phyloP scores from a whole-genome alignment of 53 echinoderm and acorn worm species.

The Apostichopus leukothele region DNA sequence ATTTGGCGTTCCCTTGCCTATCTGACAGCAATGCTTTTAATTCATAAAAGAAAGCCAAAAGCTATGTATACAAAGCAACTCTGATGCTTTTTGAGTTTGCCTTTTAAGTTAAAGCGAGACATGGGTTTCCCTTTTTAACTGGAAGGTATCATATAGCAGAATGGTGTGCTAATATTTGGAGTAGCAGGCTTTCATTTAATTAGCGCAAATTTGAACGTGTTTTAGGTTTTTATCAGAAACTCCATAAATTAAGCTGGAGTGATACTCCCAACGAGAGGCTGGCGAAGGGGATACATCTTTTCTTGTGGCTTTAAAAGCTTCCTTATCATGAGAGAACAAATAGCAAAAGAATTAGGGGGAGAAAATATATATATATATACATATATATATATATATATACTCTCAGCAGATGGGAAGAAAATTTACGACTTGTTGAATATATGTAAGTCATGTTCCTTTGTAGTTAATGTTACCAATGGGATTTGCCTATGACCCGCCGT shows the following conservation, averaged over 20 bases:
- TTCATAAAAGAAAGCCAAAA: conserved; percentile 50
- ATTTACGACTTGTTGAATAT: conserved; percentile 52
- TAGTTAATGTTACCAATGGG: conserved; percentile 47
- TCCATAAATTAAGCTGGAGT: conserved; percentile 43
- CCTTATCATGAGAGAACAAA: conserved; percentile 22
- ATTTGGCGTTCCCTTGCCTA: conserved; percentile 28
- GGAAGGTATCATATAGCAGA: conserved; percentile 38
- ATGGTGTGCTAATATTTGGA: conserved; percentile 51
- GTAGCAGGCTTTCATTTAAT: conserved; percentile 51
- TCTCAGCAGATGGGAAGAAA: conserved; percentile 29
- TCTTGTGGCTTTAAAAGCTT: conserved; percentile 44
- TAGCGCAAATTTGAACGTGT: conserved; percentile 45
- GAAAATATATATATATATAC: background rate
- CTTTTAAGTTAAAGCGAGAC: conserved; percentile 47
- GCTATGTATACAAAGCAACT: conserved; percentile 43
- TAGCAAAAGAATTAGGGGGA: background rate
- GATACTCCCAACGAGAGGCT: conserved; percentile 44
- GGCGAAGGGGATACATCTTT: conserved; percentile 12
- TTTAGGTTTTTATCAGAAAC: conserved; percentile 40
- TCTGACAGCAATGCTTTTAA: conserved; percentile 50
- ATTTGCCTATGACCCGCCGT: conserved; percentile 26
- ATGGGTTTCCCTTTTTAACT: conserved; percentile 25
- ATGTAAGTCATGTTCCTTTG: conserved; percentile 37
- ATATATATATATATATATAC: background rate
- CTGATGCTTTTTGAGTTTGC: conserved; percentile 41